Evolutionary conservation across 2,797 vertebrate genomes (phyloP).

Genomic region (Buceros bicornis): DNA sequence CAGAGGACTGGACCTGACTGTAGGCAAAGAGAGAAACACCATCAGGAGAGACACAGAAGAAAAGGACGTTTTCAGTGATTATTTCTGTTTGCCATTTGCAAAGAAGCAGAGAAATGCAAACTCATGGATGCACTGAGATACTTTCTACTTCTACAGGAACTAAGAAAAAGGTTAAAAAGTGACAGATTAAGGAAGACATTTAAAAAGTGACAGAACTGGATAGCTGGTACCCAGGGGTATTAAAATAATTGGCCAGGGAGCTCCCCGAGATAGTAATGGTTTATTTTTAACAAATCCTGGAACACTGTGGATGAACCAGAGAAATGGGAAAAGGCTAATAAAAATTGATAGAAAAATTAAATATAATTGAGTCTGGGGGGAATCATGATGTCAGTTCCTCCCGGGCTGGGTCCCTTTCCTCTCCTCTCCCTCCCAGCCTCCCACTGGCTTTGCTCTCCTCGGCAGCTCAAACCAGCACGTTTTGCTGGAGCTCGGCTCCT

Average conservation of each 20-base stretch:
- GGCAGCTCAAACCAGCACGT: neutral
- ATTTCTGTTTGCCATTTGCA: slow-evolving; percentile 16
- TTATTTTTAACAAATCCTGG: slow-evolving; percentile 51
- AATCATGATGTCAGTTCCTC: neutral
- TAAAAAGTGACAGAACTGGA: slow-evolving; percentile 18
- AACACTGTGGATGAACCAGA: neutral
- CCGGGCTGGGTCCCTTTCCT: neutral
- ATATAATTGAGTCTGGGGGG: neutral
- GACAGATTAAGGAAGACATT: slow-evolving; percentile 23
- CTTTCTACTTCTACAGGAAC: neutral
- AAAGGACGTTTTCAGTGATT: neutral
- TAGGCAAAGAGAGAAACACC: neutral
- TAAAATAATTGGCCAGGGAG: slow-evolving; percentile 55
- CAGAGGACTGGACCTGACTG: neutral
- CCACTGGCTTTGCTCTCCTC: neutral
- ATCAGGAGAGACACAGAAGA: neutral
- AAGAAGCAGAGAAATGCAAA: neutral
- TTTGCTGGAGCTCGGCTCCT: neutral
- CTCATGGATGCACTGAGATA: neutral
- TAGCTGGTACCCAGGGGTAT: slow-evolving; percentile 58
- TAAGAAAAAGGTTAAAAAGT: slow-evolving; percentile 37
- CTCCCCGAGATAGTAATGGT: neutral
- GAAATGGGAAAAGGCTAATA: slow-evolving; percentile 30
- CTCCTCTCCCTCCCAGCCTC: neutral
- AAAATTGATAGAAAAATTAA: slow-evolving; percentile 44